Base-by-base conservation (phyloP, 2,888 invertebrate species). In the Ferrisia virgata region DNA sequence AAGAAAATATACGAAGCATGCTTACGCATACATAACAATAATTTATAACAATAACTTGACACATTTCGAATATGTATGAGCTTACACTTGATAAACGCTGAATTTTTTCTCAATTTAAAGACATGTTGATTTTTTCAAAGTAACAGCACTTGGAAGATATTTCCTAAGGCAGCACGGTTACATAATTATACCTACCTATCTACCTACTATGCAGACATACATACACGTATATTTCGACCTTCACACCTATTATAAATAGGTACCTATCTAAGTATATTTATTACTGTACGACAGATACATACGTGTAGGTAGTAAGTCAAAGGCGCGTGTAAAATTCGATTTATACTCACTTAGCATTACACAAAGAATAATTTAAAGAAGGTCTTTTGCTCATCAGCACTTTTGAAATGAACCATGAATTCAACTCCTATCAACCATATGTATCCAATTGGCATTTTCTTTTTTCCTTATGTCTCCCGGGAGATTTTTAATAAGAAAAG, bases 381-480 rank as follows among this genome's bases (percentile, higher is more conserved):
- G 47, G 18, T 47, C n/a, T 18, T n/a, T 47, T 3, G 47, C 31
- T 64, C 64, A 64, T 64, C 64, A 64, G 64, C 64, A 64, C 28
- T 64, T 64, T 64, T 28, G 15, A 64, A 64, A 64, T 64, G 64
- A 64, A 13, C 28, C 64, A 64, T 28, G 28, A 64, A 64, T 64
- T 64, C 28, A 64, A 64, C 64, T 31, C 13, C 11, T 28, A 64
- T 25, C 64, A 31, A 47, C 47, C 31, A 31, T 64, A 64, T 31
- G 64, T 64, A 64, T 64, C 64, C 28, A 64, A 64, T 64, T 64
- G 31, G 28, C 31, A 64, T 64, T 25, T 64, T 64, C 64, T 64
- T 64, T 64, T 64, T 64, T 64, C 64, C 64, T 64, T 64, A 64
- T 64, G 31, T 31, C 31, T 64, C 64, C 64, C 64, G 64, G 28